Evolutionary conservation across 2,113 vertebrate genomes (phyloP).

Genomic region (Podarcis muralis): DNA sequence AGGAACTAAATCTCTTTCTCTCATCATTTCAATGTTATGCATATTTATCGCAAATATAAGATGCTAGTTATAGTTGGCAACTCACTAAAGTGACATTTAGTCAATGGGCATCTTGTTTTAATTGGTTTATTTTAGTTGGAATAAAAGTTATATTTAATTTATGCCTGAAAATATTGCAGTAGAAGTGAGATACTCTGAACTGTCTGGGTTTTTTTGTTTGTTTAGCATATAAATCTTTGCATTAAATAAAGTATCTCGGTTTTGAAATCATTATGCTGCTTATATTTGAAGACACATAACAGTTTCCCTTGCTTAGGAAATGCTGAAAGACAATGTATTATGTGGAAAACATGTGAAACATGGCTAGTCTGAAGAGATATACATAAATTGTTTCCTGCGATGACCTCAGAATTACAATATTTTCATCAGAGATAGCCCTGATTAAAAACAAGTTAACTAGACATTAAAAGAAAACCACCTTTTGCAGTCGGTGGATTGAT

Average conservation of each 20-base stretch:
- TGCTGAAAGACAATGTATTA: not conserved
- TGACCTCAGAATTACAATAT: not conserved
- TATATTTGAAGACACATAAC: not conserved
- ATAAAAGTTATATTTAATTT: not conserved
- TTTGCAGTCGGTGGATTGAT: not conserved
- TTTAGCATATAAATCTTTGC: not conserved
- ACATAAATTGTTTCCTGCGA: not conserved
- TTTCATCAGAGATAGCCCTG: not conserved
- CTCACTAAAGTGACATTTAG: too few species aligned
- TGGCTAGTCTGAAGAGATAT: not conserved
- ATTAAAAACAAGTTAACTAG: not conserved
- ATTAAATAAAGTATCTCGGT: not conserved
- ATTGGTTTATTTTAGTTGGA: not conserved
- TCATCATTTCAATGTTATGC: fast-evolving
- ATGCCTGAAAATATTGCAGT: not conserved
- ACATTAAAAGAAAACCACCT: not conserved
- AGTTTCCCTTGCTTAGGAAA: not conserved
- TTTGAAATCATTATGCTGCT: not conserved
- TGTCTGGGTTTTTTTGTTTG: not conserved
- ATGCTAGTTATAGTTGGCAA: not conserved
- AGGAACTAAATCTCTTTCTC: fast-evolving
- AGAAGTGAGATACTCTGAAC: not conserved
- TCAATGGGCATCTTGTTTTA: not conserved
- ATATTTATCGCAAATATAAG: not conserved
- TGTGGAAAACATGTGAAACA: not conserved